These are phyloP conservation scores for Dipodomys spectabilis DNA, from an alignment of 2,113 vertebrate genomes.

Conservation along the genomic window DNA sequence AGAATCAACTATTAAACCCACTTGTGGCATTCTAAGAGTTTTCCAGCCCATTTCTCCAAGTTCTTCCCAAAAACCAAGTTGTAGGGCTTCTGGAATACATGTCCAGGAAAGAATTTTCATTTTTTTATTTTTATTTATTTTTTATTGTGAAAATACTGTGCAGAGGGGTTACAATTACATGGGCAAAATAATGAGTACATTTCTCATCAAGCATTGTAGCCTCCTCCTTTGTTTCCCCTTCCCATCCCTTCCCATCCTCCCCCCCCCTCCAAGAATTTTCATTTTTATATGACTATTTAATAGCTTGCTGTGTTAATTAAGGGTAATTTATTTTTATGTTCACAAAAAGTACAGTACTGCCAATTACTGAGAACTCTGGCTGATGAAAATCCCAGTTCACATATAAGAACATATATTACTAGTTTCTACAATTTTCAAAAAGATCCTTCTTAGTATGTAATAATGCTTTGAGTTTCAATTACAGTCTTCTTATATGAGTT, in stretches of 20 bases:
- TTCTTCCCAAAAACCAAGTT: too few relatives aligned
- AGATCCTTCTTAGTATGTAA: not conserved
- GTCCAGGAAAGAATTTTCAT: not conserved
- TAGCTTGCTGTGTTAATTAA: constrained; percentile 50
- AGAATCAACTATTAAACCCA: too few relatives aligned
- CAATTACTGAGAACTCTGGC: constrained; percentile 25
- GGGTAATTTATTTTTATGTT: constrained; percentile 61
- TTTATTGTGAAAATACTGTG: too few relatives aligned
- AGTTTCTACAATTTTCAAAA: constrained; percentile 32
- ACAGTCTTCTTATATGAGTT: not conserved
- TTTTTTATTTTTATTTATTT: not conserved
- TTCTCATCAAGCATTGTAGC: too few relatives aligned
- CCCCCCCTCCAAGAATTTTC: not conserved
- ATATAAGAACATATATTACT: not conserved
- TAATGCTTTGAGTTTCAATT: not conserved
- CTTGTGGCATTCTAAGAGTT: too few relatives aligned
- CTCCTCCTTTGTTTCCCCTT: too few relatives aligned
- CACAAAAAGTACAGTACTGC: not conserved
- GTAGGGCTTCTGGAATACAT: too few relatives aligned
- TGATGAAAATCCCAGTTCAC: not conserved
- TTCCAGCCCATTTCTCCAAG: too few relatives aligned
- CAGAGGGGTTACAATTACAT: too few relatives aligned
- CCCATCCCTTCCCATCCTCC: too few relatives aligned
- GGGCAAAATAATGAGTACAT: too few relatives aligned
- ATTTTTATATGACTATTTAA: constrained; percentile 57